A percentile compares a stretch with the other conserved stretches of the same genome.
Conservation (phyloP, 2,888 invertebrate species). For the Fragum whitleyi region DNA sequence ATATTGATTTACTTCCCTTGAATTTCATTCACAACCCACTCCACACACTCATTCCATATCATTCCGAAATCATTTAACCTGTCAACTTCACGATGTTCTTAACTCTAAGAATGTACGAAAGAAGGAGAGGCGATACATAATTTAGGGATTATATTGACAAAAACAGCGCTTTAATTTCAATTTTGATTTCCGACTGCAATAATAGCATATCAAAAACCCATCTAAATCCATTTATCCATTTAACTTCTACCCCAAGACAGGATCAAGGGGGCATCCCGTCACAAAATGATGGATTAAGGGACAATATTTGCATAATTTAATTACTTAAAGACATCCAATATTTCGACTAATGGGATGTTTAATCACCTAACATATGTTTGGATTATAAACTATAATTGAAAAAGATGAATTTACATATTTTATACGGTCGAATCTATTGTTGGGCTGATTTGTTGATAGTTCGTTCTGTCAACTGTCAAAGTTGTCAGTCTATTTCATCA, state of each 20-base stretch:
- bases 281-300: slow-evolving; percentile 16
- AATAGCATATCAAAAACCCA: too few relatives aligned
- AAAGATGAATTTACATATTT: slow-evolving; percentile 29
- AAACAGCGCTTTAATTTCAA: too few relatives aligned
- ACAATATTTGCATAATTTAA: slow-evolving; percentile 25
- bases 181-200: too few relatives aligned
- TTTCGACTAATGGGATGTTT: slow-evolving; percentile 22
- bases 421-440: slow-evolving; percentile 25
- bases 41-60: too few relatives aligned
- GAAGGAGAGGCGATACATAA: too few relatives aligned
- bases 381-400: slow-evolving; percentile 25
- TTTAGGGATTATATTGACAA: too few relatives aligned
- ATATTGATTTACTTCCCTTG: too few relatives aligned
- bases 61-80: too few relatives aligned
- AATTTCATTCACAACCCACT: too few relatives aligned
- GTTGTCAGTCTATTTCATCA: slow-evolving; percentile 6
- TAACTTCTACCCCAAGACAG: not conserved
- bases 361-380: slow-evolving; percentile 33
- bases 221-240: too few relatives aligned
- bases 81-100: too few relatives aligned
- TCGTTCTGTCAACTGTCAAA: slow-evolving; percentile 23
- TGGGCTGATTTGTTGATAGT: slow-evolving; percentile 21
- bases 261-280: not conserved
- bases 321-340: slow-evolving; percentile 31
- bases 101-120: too few relatives aligned